Evolutionary conservation across 2,888 invertebrate species (phyloP), one percentile per base, ranked within the genome.

Genomic region (Trypoxylon attenuatum): DNA sequence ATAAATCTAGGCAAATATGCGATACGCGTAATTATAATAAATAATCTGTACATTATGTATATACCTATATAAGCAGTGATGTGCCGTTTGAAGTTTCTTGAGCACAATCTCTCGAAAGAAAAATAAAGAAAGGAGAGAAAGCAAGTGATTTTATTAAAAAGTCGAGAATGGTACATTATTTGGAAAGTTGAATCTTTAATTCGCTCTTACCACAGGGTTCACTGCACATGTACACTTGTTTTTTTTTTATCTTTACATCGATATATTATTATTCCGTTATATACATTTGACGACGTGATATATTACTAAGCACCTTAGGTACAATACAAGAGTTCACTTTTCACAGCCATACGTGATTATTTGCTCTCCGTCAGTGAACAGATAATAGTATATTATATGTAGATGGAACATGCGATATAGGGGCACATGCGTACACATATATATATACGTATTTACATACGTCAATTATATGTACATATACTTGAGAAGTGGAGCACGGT

Each of bases 261-360:
- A 84, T 84, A 84, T 84, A 84, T 85, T 83, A 84, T 82, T 79
- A 81, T 84, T 85, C 80, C 82, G 75, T 82, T 85, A 85, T 85
- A 83, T 85, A 85, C 84, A 85, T 82, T 85, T 84, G 58, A 76
- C 77, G 73, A 76, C 70, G 69, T 74, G 81, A 82, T 82, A 82
- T 81, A 82, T 86, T 83, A 84, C 84, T 84, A 86, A 86, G 87
- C 87, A 86, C 85, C 86, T 86, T 87, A 86, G 86, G 85, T 87
- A 85, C 86, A 73, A 82, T 84, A 83, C n/a, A n/a, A n/a, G 85
- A 85, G 86, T 87, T 87, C 85, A 86, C 86, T 87, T 87, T 84
- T 87, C 87, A 87, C 87, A 87, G 87, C 87, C 87, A 86, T 86
- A 85, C 85, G 81, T 33, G 84, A 87, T 82, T 83, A 85, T 85